Base-by-base conservation (phyloP, 2,113 vertebrate genomes). In the Callospermophilus lateralis region DNA sequence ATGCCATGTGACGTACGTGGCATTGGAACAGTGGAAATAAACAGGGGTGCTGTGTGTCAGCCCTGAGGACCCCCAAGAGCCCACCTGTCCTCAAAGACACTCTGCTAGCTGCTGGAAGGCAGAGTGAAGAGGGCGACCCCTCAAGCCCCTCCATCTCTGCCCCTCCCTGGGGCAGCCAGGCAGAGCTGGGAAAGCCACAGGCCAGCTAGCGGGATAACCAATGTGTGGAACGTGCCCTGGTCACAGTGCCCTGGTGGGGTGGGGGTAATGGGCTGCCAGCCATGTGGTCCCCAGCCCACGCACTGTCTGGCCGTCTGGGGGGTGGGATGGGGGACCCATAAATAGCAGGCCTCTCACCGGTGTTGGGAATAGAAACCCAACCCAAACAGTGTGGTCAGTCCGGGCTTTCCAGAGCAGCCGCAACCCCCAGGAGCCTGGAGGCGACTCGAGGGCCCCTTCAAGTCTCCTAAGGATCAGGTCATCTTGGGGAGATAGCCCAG, bases 331-430 rank as follows among this genome's bases (percentile, higher is more conserved):
- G 88, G 86, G 76, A 9, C 92, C 96, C 96, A 98, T 95, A 98
- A 98, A 98, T 98, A 98, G 97, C 96, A 97, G 94, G 92, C 95
- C 72, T 96, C 92, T 97, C 80, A 67, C 86, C 30, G 77, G 94
- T n/a, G 96, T 97, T 97, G 96, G 97, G 97, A 97, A 98, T 97
- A 97, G 97, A 97, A 97, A 96, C 93, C 94, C 94, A 98, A 92
- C 93, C 95, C 96, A 98, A 98, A 98, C 94, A 97, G 89, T 95
- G 97, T 91, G 95, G 97, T 96, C 84, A 97, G 80, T 94, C 0
- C 93, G 96, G 93, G 95, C 96, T 98, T 98, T 98, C 97, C 97
- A 97, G 80, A 73, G 42, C 37, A n/a, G 88, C 96, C 96, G 80
- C 97, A 96, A 90, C 84, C 87, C 80, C 93, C 58, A 19, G 76